Base-by-base conservation (phyloP, 2,797 vertebrate genomes). In the Leptodactylus fallax region DNA sequence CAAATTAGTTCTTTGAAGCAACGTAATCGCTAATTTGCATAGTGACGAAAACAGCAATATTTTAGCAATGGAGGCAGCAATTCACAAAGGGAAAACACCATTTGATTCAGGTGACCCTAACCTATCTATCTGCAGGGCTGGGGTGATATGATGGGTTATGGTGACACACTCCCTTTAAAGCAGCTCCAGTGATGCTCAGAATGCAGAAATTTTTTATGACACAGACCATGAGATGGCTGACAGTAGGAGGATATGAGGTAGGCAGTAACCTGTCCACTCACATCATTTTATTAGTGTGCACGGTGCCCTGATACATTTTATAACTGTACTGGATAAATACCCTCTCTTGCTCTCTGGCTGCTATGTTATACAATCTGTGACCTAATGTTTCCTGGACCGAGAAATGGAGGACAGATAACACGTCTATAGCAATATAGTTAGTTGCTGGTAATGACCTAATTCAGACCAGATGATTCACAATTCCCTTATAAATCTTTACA, bases 401-500 rank as follows among this genome's bases (percentile, higher is more conserved):
- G 56, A 79, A 61, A 81, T 61, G 27, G 21, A 47, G 27, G 49
- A 81, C 36, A 36, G 51, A 56, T 58, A 83, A 36, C 81, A 83
- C 7, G 19, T 71, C 67, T 27, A 25, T 58, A 45, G 63, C 80
- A 82, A 82, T 65, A 67, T n/a, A 16, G 53, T 3, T 14, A 83
- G 25, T 12, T 12, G n/a, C 61, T 69, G 69, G 21, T 49, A 21
- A 74, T 27, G 56, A 58, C n/a, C 7, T 76, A 74, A 85, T 85
- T 51, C 55, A 76, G 55, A 61, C 67, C 67, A 80, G 79, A 74
- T 81, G 85, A 81, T 45, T 61, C 47, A 69, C 63, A 60, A 86
- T 81, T 56, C 25, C 60, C 85, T 21, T 74, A 14, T 63, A 81
- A 69, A 71, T 51, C 78, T 81, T 87, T 87, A 21, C 81, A 83